phyloP scores from a whole-genome alignment of 2,113 vertebrate genomes.

The Petaurus breviceps region DNA sequence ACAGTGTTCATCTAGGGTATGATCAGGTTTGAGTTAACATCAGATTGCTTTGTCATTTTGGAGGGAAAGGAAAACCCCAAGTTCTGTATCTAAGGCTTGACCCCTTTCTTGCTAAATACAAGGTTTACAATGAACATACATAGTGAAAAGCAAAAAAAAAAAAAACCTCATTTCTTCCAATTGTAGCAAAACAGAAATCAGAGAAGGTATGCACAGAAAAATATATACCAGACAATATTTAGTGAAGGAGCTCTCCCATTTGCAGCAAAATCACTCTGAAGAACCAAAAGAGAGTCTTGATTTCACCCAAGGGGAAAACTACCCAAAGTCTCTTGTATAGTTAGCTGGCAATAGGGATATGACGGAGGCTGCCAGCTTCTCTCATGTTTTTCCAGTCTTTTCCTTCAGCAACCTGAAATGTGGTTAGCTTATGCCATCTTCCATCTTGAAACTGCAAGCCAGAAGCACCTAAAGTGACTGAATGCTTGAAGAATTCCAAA shows the following conservation, averaged over 20 bases:
- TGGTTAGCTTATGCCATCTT: no score
- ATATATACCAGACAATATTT: not conserved
- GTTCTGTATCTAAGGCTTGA: not conserved
- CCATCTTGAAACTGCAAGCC: not conserved
- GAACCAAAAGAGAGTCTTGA: not conserved
- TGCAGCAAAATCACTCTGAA: not conserved
- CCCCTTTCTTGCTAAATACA: not conserved
- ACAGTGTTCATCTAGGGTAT: no score
- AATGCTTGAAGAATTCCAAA: not conserved
- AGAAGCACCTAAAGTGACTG: not conserved
- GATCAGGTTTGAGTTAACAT: not conserved
- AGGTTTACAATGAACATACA: not conserved
- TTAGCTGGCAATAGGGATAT: not conserved
- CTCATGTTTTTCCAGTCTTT: not conserved
- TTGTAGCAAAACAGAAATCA: not conserved
- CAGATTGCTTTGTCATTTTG: not conserved
- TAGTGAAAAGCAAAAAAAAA: not conserved
- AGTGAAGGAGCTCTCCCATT: not conserved
- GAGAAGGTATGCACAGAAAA: no score
- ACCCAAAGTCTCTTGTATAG: not conserved
- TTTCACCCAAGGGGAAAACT: not conserved
- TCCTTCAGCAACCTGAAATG: not conserved
- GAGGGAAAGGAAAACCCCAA: not conserved
- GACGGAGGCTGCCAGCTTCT: not conserved
- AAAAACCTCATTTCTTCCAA: not conserved